Conservation (phyloP, 2,113 vertebrate species). For the Gallinago paraguaiae region DNA sequence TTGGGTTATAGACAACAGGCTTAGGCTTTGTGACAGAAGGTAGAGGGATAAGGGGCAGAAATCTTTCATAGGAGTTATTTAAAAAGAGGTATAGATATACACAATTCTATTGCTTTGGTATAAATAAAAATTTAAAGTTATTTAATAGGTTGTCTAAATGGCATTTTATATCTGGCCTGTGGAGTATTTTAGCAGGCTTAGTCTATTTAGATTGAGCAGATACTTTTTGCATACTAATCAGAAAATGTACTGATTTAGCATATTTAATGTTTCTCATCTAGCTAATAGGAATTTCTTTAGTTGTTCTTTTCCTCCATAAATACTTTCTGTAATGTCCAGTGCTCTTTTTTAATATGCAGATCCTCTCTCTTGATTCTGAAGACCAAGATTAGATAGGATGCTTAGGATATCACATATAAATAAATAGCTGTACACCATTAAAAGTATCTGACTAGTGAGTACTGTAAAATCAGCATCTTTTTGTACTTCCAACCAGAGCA, state of each 20-base stretch:
- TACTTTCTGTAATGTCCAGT: background rate
- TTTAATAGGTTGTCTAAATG: background rate
- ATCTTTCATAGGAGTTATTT: background rate
- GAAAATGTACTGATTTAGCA: slow-evolving; percentile 15
- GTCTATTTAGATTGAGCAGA: background rate
- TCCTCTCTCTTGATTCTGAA: slow-evolving; percentile 22
- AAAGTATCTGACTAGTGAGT: background rate
- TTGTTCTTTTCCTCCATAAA: background rate
- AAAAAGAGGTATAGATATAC: background rate
- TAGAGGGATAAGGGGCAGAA: background rate
- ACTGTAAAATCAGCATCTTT: background rate
- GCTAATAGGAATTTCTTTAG: background rate
- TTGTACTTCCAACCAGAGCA: background rate
- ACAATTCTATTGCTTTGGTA: background rate
- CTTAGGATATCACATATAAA: background rate
- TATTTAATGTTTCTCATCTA: background rate
- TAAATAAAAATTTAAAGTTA: background rate
- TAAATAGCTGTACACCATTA: background rate
- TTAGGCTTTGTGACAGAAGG: background rate
- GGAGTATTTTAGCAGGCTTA: background rate
- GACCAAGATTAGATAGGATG: background rate
- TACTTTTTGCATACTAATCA: background rate
- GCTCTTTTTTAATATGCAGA: slow-evolving; percentile 7
- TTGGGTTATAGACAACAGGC: background rate
- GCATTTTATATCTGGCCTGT: background rate